Evolutionary conservation across 37 sponge, comb jelly and placozoan species (phyloP), one percentile per base, ranked within the genome.

Genomic region (Lycopodina hypogea): DNA sequence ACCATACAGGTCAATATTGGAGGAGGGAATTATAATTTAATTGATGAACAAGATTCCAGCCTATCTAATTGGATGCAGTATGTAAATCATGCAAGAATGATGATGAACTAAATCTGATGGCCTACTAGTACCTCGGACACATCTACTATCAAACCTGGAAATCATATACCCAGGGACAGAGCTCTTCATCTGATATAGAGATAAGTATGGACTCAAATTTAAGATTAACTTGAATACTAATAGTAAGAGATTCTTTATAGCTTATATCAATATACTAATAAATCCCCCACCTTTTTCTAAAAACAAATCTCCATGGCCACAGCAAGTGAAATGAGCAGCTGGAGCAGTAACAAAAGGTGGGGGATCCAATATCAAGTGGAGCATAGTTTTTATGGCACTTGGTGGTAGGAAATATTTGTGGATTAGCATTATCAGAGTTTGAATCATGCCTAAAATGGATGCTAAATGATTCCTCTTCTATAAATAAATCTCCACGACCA

Each of bases 41-140:
- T 88, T 53, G 93, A 92, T 84, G 93, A 89, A 0, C 57, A 55
- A 61, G 78, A 76, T 24, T 68, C 81, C 35, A 33, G 37, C 3
- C 35, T 39, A 36, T 77, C 90, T 50, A 96, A 93, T 66, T 93
- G 97, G 97, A 33, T 93, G 80, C 50, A 90, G 21, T 96, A 75
- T 77, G 81, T 96, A 42, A 91, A 96, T 77, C 90, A 89, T 74
- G 97, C 97, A 30, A 45, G 93, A 35, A 85, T 72, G 93, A 90
- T 42, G 79, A 80, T 15, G 93, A 96, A 52, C 97, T 93, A 83
- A 96, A 96, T 78, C 74, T 96, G 77, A 87, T 90, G 39, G 97
- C 92, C 41, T 96, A 88, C 79, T 93, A 96, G 85, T 88, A 78
- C 73, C 71, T 68, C 30, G 90, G 86, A 0, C 58, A 85, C 22